Conservation (phyloP, 2,113 vertebrate species). For the Brachypteracias leptosomus region DNA sequence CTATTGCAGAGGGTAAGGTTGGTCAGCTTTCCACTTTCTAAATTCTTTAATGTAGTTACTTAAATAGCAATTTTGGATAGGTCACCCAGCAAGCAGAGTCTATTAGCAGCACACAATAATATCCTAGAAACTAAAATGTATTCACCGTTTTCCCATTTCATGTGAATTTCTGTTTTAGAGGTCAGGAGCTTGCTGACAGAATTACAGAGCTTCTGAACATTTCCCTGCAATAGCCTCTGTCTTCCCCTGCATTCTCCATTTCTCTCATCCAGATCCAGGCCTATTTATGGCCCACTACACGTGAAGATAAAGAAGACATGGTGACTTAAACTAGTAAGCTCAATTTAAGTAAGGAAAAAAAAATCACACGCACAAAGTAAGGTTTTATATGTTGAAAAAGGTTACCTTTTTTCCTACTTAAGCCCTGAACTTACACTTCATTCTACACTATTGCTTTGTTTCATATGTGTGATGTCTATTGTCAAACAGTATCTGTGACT, state of each 20-base stretch:
- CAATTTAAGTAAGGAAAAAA: background rate
- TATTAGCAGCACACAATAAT: background rate
- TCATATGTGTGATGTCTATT: background rate
- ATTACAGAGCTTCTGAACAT: background rate
- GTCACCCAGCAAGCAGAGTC: background rate
- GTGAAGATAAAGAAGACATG: background rate
- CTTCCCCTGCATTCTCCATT: background rate
- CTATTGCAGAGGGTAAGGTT: background rate
- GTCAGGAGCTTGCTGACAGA: background rate
- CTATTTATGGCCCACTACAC: background rate
- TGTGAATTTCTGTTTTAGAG: background rate
- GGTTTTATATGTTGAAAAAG: background rate
- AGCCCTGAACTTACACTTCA: background rate
- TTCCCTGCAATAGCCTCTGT: background rate
- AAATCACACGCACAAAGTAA: background rate
- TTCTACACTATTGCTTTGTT: background rate
- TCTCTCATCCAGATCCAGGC: background rate
- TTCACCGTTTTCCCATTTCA: background rate
- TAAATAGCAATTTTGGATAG: background rate
- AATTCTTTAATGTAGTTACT: background rate
- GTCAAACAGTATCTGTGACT: background rate
- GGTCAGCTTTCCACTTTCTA: background rate
- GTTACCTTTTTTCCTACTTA: background rate
- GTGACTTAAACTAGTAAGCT: background rate
- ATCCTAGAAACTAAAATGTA: background rate